Percentiles rank a stretch among this genome's conserved stretches.
phyloP scores from a whole-genome alignment of 1,140 invertebrate genomes.

The Eulimnadia texana region DNA sequence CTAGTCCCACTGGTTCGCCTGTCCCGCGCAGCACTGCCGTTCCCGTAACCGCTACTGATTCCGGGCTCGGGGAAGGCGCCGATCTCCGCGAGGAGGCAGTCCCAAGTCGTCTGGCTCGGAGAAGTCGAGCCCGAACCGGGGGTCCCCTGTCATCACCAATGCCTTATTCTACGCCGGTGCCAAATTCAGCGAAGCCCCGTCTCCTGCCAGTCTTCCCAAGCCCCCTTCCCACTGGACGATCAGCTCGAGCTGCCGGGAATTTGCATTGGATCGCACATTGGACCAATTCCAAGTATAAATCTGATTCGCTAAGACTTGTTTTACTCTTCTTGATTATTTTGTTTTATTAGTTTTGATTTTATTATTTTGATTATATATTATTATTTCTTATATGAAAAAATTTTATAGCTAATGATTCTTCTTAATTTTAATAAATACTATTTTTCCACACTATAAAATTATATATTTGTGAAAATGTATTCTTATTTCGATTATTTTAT shows the following conservation, averaged over 20 bases:
- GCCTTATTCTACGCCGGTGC: constrained; percentile 39
- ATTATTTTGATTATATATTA: too few species aligned
- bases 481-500: too few species aligned
- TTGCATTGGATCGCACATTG: not conserved
- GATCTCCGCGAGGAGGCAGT: not conserved
- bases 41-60: not conserved
- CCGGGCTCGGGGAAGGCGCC: not conserved
- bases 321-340: too few species aligned
- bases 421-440: too few species aligned
- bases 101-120: not conserved
- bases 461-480: too few species aligned
- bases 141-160: constrained; percentile 6
- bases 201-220: constrained; percentile 40
- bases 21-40: not conserved
- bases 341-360: too few species aligned
- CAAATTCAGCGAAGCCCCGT: constrained; percentile 44
- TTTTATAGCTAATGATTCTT: too few species aligned
- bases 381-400: too few species aligned
- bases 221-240: constrained; percentile 41
- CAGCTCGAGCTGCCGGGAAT: not conserved
- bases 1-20: not conserved
- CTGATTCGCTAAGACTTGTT: not conserved
- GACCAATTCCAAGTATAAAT: not conserved
- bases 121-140: constrained; percentile 2
- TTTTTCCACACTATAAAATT: too few species aligned